Evolutionary conservation across 1,140 invertebrate genomes (phyloP), one percentile per base, ranked within the genome.

Genomic region (Pissodes strobi): DNA sequence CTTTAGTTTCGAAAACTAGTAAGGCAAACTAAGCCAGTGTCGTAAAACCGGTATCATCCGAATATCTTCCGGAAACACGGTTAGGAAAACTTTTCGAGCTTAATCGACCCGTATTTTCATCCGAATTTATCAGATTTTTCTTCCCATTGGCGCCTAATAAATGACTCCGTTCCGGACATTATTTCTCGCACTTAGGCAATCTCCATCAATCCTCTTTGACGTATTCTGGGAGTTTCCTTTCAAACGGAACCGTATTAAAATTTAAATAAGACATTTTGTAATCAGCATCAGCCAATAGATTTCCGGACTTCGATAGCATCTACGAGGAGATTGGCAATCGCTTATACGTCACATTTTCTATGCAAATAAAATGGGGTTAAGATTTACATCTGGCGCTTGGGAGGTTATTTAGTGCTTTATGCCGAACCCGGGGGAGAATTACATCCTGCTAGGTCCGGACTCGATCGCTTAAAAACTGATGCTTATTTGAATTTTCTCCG

Each of bases 241-340:
- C 62, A 38, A 66, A 66, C 68, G 62, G 67, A 69, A 73, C 59
- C 67, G 71, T 70, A 74, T 74, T 74, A 74, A 75, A 75, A 74
- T 74, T 74, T 71, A 75, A 75, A 75, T 74, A 73, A 74, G 72
- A 75, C 71, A 70, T 75, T 75, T 73, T 71, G 72, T 72, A 74
- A 75, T 74, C 74, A 72, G 69, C 66, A 67, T 72, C 71, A 64
- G 70, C 72, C 73, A 76, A 76, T 76, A 74, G 74, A 76, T 76
- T 76, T 76, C 72, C 74, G 71, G 69, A 48, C 19, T 67, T 49
- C 52, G 71, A 72, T 73, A 71, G 60, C 17, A 73, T 72, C 71
- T 68, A 55, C 57, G 48, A 69, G 64, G 72, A 74, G 72, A 74
- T 74, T 74, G 72, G 70, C 73, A 73, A 76, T 76, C 74, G 67